Base-by-base conservation (phyloP, 30 jellyfish, hydroid and myxozoan species). In the Hydra vulgaris region DNA sequence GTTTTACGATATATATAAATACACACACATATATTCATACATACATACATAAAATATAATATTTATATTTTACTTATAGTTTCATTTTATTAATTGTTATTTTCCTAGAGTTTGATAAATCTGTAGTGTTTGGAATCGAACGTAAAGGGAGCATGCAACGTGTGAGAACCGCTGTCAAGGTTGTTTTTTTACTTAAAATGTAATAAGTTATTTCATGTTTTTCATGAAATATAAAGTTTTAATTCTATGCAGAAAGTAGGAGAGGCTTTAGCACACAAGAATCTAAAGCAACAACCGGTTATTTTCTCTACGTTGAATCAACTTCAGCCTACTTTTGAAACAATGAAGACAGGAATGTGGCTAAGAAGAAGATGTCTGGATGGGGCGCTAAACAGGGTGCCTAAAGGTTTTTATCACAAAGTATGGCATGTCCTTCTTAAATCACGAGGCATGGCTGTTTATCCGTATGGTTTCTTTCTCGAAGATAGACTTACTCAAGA, bases 331-430 rank as follows among this genome's bases (percentile, higher is more conserved):
- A 12, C 61, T 40, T 23, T 21, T 53, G 71, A 70, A 15, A 0
- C 77, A 0, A 21, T 73, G 71, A 92, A 92, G 67, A 80, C 87
- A 40, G 99, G 99, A 8, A 95, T 79, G 81, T 94, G 99, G 99
- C 70, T 88, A 81, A 94, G 97, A 71, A 84, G 99, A 83, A 83
- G 99, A 22, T 88, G 97, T 74, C 81, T 94, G 27, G 99, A 94
- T 71, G 99, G 99, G 8, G 97, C 99, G 27, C 74, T 94, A 83
- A 94, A 94, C 77, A 76, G 97, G 25, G 95, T 88, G 15, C 96
- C 97, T 24, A 86, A 77, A 20, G 96, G 86, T 56, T 94, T 94
- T 54, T 94, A 88, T 79, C 82, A 71, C 69, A 89, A 86, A 56
- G 77, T 94, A 23, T 94, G 99, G 99, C 88, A 81, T 24, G 89